Percentiles rank a stretch among this genome's conserved stretches.
phyloP scores from a whole-genome alignment of 2,888 invertebrate species.

The Lutraria lutraria region DNA sequence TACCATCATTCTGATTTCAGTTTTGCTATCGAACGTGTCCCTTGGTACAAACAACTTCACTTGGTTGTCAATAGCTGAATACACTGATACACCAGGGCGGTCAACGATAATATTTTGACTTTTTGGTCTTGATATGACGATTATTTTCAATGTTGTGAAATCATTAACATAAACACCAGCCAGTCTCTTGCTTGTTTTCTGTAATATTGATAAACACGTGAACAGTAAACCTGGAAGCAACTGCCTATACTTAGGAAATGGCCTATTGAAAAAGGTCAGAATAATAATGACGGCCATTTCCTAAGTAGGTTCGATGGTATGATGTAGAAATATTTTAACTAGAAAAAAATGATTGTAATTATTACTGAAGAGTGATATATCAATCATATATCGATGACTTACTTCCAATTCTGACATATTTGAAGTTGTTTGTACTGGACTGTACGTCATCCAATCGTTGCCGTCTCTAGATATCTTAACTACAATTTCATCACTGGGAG shows the following conservation, averaged over 20 bases:
- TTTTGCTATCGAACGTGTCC: slow-evolving; percentile 36
- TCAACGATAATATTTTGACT: slow-evolving; percentile 47
- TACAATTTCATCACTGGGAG: slow-evolving; percentile 42
- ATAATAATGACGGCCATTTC: too few species aligned
- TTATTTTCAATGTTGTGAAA: slow-evolving; percentile 25
- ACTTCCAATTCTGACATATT: slow-evolving; percentile 37
- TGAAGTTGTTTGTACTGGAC: slow-evolving; percentile 1
- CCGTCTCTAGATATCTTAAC: slow-evolving; percentile 45
- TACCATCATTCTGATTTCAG: slow-evolving; percentile 39
- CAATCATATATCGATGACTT: too few species aligned
- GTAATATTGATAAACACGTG: background rate
- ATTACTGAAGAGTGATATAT: too few species aligned
- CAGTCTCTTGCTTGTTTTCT: slow-evolving; percentile 14
- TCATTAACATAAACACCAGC: slow-evolving; percentile 45
- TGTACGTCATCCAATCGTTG: slow-evolving; percentile 34
- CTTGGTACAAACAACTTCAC: slow-evolving; percentile 51
- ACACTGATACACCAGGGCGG: slow-evolving; percentile 23
- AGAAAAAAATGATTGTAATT: too few species aligned
- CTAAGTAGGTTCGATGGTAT: too few species aligned
- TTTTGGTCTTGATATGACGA: slow-evolving; percentile 44
- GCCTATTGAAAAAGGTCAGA: too few species aligned
- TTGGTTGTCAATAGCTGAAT: slow-evolving; percentile 43
- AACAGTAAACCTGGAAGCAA: background rate
- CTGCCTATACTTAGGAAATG: too few species aligned
- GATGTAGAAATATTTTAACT: too few species aligned